Evolutionary conservation across 1,140 invertebrate genomes (phyloP), one percentile per base, ranked within the genome.

Genomic region (Drosophila santomea): DNA sequence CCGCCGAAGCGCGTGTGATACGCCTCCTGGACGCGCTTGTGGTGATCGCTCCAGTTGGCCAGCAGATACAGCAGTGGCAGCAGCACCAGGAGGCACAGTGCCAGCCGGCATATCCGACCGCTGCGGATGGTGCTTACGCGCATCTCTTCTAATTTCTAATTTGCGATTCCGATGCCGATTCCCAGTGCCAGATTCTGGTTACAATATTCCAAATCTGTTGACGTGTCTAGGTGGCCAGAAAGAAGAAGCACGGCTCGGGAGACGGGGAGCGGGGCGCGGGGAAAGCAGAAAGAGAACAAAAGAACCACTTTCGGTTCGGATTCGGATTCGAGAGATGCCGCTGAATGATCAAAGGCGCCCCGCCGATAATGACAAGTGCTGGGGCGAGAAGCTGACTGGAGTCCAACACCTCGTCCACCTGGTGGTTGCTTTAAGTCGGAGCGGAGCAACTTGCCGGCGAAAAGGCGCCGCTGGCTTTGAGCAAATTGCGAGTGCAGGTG

Each of bases 61-160:
- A 93, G 43, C 44, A 93, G 74, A 73, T 93, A 93, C 11, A 93
- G 60, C 17, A 93, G 62, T 47, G 92, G 86, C 17, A 93, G 38
- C 39, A 93, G 78, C 28, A 92, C 80, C 51, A 88, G 57, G 23
- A 91, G 64, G 32, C 85, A 86, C 3, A 90, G 57, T 8, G 55
- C 74, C 51, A 93, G 35, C 50, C 93, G 85, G 63, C 93, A 91
- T 48, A 93, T 84, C 59, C 93, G 81, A 5, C 92, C 91, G 73
- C 91, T 93, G 54, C 93, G 88, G 51, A 93, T 77, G 64, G 91
- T 92, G 55, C 88, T 92, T 15, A 93, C 67, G 62, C 92, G 92
- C 92, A 93, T 93, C 48, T 17, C 48, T 39, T 4, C 14, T 12
- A 3, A 32, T 4, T 32, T 5, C 4, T 4, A 4, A 25, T 25